Evolutionary conservation across 2,888 invertebrate species (phyloP), one percentile per base, ranked within the genome.

Genomic region (Lycocerus yunnanus): DNA sequence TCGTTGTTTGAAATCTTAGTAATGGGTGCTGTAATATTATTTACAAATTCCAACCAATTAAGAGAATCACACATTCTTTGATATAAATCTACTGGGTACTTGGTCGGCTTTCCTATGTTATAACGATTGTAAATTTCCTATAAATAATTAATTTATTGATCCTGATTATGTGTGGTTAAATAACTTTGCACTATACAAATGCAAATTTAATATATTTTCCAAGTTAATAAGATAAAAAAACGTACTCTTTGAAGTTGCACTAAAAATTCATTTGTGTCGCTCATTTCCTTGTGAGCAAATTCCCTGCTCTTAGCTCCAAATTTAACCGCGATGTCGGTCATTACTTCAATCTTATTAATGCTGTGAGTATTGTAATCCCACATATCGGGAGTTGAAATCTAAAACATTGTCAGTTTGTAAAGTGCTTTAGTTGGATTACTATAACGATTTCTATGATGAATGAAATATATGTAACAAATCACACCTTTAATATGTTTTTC

Each of bases 41-140:
- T 72, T n/a, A 75, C 70, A 20, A 75, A 75, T 14, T 70, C 58
- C 3, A 70, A 68, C 75, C 75, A 75, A 27, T 75, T 66, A 18
- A 75, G 14, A n/a, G 58, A 15, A 11, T 20, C 59, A 16, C 21
- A 72, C 10, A 18, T 27, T 67, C 68, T 16, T 60, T 69, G 70
- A 58, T 65, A 75, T 11, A 69, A 60, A 14, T 65, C 67, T 6
- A 75, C 59, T 4, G 75, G 65, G 21, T 65, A 73, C 43, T 67
- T 67, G 13, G 13, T 14, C 3, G 24, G 61, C 9, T 3, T 8
- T 59, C 27, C 60, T n/a, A 60, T 0, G 6, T 3, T 15, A 18
- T 73, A 70, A 9, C 43, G 27, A 60, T 65, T 61, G 43, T 73
- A 67, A 27, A 20, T n/a, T 70, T 73, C 73, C 73, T 73, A 15